A percentile compares a stretch with the other conserved stretches of the same genome.
phyloP scores from a whole-genome alignment of 2,888 invertebrate genomes.

The Drosophila atripex region DNA sequence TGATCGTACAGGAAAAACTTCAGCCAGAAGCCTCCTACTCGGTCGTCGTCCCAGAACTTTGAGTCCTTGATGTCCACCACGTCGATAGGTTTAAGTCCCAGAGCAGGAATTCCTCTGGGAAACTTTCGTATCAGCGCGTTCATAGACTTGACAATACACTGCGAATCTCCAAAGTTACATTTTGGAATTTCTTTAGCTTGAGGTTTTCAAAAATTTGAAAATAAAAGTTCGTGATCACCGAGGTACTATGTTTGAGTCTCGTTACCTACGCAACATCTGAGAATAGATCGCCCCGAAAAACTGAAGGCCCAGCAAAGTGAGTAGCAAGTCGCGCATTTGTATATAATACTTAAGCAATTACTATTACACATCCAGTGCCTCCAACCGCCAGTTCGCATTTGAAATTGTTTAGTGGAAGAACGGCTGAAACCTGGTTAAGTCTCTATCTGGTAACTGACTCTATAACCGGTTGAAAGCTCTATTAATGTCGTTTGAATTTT shows the following conservation, averaged over 20 bases:
- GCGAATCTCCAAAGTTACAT: slow-evolving; percentile 48
- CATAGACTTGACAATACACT: slow-evolving; percentile 44
- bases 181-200: slow-evolving; percentile 48
- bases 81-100: slow-evolving; percentile 54
- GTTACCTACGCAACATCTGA: slow-evolving; percentile 40
- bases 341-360: neutral
- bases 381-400: slow-evolving; percentile 14
- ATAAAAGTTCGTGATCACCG: neutral
- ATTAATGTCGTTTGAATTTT: slow-evolving; percentile 25
- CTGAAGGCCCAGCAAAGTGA: slow-evolving; percentile 6
- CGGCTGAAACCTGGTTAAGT: neutral
- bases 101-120: slow-evolving; percentile 48
- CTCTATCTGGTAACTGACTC: neutral
- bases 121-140: slow-evolving; percentile 47
- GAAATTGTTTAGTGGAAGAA: slow-evolving; percentile 2
- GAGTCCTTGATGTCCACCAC: slow-evolving; percentile 41
- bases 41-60: slow-evolving; percentile 12
- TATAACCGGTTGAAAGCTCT: slow-evolving; percentile 35
- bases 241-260: neutral
- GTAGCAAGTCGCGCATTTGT: slow-evolving; percentile 22
- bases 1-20: slow-evolving; percentile 34
- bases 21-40: slow-evolving; percentile 15
- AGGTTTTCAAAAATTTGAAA: neutral
- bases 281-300: neutral
- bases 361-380: slow-evolving; percentile 10